Evolutionary conservation across 2,888 invertebrate genomes (phyloP), one percentile per base, ranked within the genome.

Genomic region (Physocephala rufipes): DNA sequence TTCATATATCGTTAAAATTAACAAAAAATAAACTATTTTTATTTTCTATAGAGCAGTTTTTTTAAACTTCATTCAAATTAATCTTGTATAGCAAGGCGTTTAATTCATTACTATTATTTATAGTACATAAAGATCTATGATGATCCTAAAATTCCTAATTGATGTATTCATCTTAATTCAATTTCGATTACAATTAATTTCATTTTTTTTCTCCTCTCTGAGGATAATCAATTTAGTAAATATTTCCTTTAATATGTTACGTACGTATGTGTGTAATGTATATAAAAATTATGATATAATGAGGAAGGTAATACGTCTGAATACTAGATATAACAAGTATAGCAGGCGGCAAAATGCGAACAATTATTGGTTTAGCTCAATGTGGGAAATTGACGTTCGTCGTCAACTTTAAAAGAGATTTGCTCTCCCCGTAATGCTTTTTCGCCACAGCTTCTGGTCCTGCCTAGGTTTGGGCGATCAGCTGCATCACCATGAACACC

Each of bases 321-420:
- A 55, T 45, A 36, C 36, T 30, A 47, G 24, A 69, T 36, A n/a
- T n/a, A 15, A 21, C 7, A 62, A 63, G 28, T 26, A 55, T 51
- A 43, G 16, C 53, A 63, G 43, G 59, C 16, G 47, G 30, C 26
- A n/a, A n/a, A n/a, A 21, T 64, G 47, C 28, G 24, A 24, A 15
- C 45, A 49, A 49, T 49, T 59, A 24, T 62, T 51, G 74, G 64
- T 75, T 88, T 93, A 94, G 87, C 95, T 94, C 86, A 97, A 90
- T 85, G 95, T 95, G 79, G 97, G 97, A 88, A 97, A 97, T 88
- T 96, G 96, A 87, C 93, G 93, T 89, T 95, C 96, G 88, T 97
- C 96, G 86, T 96, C 96, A 77, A 97, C 95, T 87, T 96, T 95
- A 24, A 96, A 95, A 78, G 92, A 91, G 85, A 79, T 79, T 51